These are phyloP conservation scores for Pseudococcus longispinus DNA, from an alignment of 2,888 invertebrate species.

Conservation along the genomic window DNA sequence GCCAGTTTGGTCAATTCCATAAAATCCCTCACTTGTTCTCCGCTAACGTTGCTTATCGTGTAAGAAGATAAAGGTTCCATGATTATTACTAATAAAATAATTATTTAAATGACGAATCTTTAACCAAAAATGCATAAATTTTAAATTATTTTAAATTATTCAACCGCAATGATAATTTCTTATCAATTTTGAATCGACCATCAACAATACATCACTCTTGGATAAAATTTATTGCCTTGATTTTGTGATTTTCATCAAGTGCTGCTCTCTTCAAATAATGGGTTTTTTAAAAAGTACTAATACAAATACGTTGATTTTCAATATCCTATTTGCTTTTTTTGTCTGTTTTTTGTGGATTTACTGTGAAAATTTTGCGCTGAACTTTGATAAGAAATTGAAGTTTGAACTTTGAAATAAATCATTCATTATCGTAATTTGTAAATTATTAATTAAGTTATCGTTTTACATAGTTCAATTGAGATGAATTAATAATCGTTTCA, in stretches of 20 bases:
- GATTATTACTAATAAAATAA: neutral
- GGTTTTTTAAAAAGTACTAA: neutral
- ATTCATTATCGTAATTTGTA: neutral
- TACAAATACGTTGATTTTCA: neutral
- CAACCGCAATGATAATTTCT: too few relatives aligned
- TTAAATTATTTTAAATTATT: too few relatives aligned
- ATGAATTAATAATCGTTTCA: neutral
- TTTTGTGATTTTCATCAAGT: neutral
- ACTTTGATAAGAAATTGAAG: neutral
- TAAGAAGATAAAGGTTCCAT: conserved; percentile 54
- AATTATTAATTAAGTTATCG: neutral
- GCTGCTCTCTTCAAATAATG: neutral
- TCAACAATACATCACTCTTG: too few relatives aligned
- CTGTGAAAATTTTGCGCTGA: neutral
- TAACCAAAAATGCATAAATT: too few relatives aligned
- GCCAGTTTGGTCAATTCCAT: conserved; percentile 30
- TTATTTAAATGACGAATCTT: too few relatives aligned
- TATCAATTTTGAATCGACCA: too few relatives aligned
- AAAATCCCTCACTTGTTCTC: conserved; percentile 34
- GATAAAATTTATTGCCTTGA: neutral
- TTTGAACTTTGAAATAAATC: neutral
- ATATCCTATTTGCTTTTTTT: neutral
- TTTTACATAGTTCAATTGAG: neutral
- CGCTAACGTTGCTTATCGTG: conserved; percentile 24
- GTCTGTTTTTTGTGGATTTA: neutral